A percentile compares a stretch with the other conserved stretches of the same genome.
Evolutionary conservation across 2,888 invertebrate species (phyloP).

Genomic region (Cheilosia urbana): DNA sequence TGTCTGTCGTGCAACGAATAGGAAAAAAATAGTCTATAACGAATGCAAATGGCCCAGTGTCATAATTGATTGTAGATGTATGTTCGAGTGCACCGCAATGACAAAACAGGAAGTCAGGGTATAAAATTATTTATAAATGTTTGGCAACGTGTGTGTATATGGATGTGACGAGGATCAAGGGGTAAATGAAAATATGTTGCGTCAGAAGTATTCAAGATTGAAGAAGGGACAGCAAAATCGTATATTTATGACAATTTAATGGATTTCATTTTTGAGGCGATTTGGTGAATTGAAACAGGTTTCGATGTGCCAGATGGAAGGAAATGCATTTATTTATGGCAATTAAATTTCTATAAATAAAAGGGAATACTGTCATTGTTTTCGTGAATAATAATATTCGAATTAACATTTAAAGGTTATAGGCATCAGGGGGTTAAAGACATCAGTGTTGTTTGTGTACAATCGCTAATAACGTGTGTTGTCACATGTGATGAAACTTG

Average conservation of each 20-base stretch:
- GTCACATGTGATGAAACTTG: too few species aligned
- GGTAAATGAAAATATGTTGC: constrained; percentile 22
- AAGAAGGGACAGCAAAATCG: constrained; percentile 14
- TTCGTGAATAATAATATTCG: background rate
- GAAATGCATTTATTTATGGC: constrained; percentile 4
- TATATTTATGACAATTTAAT: constrained; percentile 46
- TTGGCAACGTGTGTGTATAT: constrained; percentile 29
- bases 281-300: constrained; percentile 14
- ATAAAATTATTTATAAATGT: constrained; percentile 28
- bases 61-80: constrained; percentile 51
- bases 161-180: background rate
- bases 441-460: too few species aligned
- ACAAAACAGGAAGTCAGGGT: constrained; percentile 54
- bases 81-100: constrained; percentile 40
- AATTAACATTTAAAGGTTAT: too few species aligned
- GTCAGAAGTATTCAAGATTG: constrained; percentile 36
- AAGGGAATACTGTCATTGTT: background rate
- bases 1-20: constrained; percentile 22
- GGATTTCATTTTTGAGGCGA: background rate
- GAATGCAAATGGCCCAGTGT: constrained; percentile 64
- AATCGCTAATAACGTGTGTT: background rate
- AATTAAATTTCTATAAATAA: constrained; percentile 7
- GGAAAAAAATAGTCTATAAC: constrained; percentile 32
- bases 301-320: constrained; percentile 8
- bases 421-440: too few species aligned